Percentiles rank a stretch among this genome's conserved stretches.
Conservation (phyloP, 2,113 vertebrate species). For the Clarias magur region DNA sequence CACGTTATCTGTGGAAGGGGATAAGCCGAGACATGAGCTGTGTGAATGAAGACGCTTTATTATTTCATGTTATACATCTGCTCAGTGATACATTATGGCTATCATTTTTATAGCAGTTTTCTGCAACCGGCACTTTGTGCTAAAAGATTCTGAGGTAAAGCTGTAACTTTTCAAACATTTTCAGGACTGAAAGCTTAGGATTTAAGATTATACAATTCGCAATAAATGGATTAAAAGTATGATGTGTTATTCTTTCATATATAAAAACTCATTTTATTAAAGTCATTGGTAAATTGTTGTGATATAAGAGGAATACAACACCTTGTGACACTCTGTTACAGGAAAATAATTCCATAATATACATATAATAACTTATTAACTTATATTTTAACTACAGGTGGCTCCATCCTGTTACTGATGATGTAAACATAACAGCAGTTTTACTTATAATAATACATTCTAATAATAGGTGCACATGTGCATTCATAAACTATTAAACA, state of each 20-base stretch:
- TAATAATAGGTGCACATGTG: background rate
- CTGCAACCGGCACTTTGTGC: background rate
- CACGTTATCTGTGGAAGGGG: background rate
- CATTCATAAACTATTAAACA: background rate
- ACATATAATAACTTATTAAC: too few species aligned
- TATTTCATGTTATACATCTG: background rate
- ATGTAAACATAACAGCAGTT: background rate
- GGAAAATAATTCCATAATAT: background rate
- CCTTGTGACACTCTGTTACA: background rate
- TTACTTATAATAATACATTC: background rate
- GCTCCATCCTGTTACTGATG: background rate
- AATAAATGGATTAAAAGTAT: background rate
- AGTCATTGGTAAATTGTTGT: background rate
- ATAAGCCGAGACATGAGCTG: constrained; percentile 4
- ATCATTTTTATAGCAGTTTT: background rate
- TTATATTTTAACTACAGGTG: background rate
- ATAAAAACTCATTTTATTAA: background rate
- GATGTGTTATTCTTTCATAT: background rate
- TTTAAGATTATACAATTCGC: background rate
- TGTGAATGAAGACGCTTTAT: constrained; percentile 8
- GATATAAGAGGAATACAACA: background rate
- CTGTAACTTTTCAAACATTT: background rate
- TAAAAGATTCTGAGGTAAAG: background rate
- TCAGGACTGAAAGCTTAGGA: background rate
- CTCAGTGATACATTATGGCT: background rate